Conservation (phyloP, 2,113 vertebrate genomes). For the Okapia johnstoni region DNA sequence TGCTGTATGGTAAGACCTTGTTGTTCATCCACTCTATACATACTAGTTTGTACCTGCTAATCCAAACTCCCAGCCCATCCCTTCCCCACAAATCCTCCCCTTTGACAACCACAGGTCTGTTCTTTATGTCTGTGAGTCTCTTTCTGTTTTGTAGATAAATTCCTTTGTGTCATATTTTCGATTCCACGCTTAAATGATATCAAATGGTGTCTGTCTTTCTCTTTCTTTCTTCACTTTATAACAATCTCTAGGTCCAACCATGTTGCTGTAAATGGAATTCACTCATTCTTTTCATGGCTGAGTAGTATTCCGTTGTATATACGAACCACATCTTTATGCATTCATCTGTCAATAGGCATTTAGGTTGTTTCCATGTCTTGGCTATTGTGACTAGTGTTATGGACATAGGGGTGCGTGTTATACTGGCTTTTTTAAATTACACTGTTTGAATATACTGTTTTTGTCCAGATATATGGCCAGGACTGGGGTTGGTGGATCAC, state of each 20-base stretch:
- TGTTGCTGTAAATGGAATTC: neutral
- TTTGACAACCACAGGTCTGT: neutral
- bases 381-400: neutral
- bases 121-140: neutral
- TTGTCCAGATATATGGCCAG: neutral
- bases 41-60: neutral
- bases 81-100: neutral
- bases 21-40: neutral
- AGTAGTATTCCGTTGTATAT: neutral
- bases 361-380: neutral
- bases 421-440: neutral
- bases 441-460: neutral
- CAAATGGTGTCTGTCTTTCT: neutral
- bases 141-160: neutral
- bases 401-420: neutral
- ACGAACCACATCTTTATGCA: rapidly evolving
- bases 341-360: rapidly evolving
- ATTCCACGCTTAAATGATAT: neutral
- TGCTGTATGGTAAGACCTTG: neutral
- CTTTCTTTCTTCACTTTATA: neutral
- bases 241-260: neutral
- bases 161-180: neutral
- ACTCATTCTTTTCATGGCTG: neutral
- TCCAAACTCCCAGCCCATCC: neutral
- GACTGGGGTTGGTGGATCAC: neutral